Conservation (phyloP, 1,140 invertebrate species). For the Leptopilina boulardi region DNA sequence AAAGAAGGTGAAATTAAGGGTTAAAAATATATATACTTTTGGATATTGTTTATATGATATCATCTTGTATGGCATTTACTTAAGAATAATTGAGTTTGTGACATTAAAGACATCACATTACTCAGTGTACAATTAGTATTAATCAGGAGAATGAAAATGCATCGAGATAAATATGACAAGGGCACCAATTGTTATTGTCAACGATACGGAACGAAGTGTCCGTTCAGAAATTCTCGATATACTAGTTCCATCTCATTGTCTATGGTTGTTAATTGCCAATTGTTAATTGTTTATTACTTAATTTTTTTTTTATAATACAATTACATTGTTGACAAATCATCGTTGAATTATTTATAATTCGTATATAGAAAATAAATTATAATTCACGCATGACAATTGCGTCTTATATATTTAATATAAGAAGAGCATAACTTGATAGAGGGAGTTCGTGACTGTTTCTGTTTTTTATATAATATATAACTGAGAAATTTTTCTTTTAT, state of each 20-base stretch:
- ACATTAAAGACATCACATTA: constrained; percentile 21
- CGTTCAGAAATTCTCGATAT: neutral
- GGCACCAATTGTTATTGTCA: constrained; percentile 19
- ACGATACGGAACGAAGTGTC: constrained; percentile 12
- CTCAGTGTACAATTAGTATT: neutral
- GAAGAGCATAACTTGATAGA: neutral
- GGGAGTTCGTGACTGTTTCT: neutral
- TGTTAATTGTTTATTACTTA: constrained; percentile 14
- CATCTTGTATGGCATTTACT: neutral
- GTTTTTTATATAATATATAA: neutral
- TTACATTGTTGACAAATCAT: neutral
- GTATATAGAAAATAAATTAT: neutral
- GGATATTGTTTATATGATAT: neutral
- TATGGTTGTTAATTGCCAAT: constrained; percentile 4
- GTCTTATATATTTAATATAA: neutral
- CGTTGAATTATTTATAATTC: neutral
- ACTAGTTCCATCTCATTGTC: neutral
- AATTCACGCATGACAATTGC: neutral
- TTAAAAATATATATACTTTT: neutral
- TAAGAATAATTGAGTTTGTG: constrained; percentile 19
- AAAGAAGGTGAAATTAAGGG: neutral
- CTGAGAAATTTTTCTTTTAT: neutral
- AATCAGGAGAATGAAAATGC: constrained; percentile 25
- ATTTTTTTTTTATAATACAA: neutral
- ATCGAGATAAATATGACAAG: constrained; percentile 32